Percentiles rank a stretch among this genome's conserved stretches.
Conservation (phyloP, 1,140 invertebrate species). For the Drosophila repleta region DNA sequence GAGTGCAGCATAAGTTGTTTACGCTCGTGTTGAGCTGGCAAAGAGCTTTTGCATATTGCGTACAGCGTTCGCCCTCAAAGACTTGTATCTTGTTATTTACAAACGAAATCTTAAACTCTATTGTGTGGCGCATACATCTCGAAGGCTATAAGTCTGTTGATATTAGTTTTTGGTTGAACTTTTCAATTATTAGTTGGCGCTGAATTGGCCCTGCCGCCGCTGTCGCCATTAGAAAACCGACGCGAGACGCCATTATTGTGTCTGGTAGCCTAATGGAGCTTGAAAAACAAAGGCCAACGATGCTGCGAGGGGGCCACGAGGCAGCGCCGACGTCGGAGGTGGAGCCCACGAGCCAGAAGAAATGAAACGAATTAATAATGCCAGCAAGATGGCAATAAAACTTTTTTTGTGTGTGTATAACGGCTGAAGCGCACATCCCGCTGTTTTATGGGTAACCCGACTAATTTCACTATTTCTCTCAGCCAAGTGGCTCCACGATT, state of each 20-base stretch:
- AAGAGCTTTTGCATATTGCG: neutral
- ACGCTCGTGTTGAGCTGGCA: neutral
- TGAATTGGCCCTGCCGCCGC: constrained; percentile 16
- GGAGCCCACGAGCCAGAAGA: constrained; percentile 13
- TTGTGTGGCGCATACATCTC: no score
- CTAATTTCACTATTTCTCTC: constrained; percentile 64
- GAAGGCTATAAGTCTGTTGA: neutral
- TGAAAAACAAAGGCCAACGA: constrained; percentile 48
- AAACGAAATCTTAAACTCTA: no score
- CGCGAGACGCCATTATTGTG: constrained; percentile 61
- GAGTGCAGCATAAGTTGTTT: constrained; percentile 1
- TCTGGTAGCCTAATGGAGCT: constrained; percentile 61
- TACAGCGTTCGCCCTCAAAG: neutral
- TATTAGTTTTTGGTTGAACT: constrained; percentile 13
- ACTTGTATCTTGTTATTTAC: no score
- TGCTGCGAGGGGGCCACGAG: constrained; percentile 19
- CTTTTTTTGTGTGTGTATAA: constrained; percentile 47
- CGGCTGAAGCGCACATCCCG: constrained; percentile 36
- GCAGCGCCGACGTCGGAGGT: no score
- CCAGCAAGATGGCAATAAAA: constrained; percentile 59
- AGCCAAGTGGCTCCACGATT: constrained; percentile 28
- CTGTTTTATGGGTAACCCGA: constrained; percentile 56
- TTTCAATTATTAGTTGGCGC: constrained; percentile 26
- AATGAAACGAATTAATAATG: constrained; percentile 72
- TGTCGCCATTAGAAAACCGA: constrained; percentile 52